phyloP scores from a whole-genome alignment of 2,797 vertebrate genomes.

The Gallirallus australis region DNA sequence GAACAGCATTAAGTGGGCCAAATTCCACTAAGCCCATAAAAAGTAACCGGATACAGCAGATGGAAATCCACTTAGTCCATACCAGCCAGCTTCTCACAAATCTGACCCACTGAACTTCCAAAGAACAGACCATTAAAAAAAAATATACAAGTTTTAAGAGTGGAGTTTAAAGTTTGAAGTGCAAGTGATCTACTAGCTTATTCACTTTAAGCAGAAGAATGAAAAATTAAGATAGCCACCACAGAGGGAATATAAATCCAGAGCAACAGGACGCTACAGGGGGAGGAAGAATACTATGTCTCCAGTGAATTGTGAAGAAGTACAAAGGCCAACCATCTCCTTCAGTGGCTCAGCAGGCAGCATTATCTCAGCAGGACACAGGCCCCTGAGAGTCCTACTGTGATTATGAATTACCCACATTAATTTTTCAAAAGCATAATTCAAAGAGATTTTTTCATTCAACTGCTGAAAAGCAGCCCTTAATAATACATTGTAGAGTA shows the following conservation, averaged over 20 bases:
- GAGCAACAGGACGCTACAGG: background rate
- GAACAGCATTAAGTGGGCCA: background rate
- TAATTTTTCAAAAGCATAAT: constrained; percentile 49
- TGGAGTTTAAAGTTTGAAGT: background rate
- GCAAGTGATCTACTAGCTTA: background rate
- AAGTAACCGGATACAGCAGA: background rate
- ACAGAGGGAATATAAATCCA: constrained; percentile 37
- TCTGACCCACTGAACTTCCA: background rate
- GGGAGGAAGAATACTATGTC: constrained; percentile 4
- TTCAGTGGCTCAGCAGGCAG: background rate
- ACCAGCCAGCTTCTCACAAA: background rate
- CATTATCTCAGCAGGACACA: constrained; percentile 30
- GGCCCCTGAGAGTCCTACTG: background rate
- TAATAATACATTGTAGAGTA: background rate
- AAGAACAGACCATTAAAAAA: constrained; percentile 19
- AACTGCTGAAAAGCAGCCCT: background rate
- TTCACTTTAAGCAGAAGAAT: background rate
- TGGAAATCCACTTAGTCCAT: background rate
- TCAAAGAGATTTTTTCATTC: constrained; percentile 12
- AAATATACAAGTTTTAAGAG: background rate
- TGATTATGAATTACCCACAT: background rate
- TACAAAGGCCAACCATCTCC: constrained; percentile 36
- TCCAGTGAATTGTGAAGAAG: constrained; percentile 30
- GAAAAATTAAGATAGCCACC: constrained; percentile 53
- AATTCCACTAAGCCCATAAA: background rate